These are phyloP conservation scores for Equus quagga DNA, from an alignment of 2,113 vertebrate genomes.

Conservation along the genomic window DNA sequence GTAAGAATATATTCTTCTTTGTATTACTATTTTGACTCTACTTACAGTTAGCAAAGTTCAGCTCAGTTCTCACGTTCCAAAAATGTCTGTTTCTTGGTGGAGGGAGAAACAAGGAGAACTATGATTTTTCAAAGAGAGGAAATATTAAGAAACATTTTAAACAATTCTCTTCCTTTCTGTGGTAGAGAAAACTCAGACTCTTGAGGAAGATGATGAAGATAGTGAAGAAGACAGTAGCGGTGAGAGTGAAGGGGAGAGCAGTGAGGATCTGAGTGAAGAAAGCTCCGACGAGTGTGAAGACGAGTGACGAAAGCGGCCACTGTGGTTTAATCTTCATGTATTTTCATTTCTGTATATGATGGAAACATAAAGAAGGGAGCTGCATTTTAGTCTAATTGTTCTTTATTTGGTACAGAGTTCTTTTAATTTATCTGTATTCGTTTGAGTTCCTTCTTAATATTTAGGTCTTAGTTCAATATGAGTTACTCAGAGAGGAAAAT, in stretches of 20 bases:
- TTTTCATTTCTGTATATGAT: neutral
- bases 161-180: slow-evolving; percentile 76
- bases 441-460: neutral
- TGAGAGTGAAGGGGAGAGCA: slow-evolving; percentile 75
- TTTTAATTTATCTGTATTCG: neutral
- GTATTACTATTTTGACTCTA: neutral
- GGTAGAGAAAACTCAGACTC: slow-evolving; percentile 69
- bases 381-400: neutral
- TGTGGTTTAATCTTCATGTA: neutral
- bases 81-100: neutral
- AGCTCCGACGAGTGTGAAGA: slow-evolving; percentile 76
- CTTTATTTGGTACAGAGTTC: neutral
- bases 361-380: slow-evolving; percentile 54
- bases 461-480: neutral
- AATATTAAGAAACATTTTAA: neutral
- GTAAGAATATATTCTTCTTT: neutral
- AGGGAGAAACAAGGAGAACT: neutral
- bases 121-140: neutral
- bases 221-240: slow-evolving; percentile 70
- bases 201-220: slow-evolving; percentile 61
- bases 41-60: neutral
- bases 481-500: neutral
- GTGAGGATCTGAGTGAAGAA: slow-evolving; percentile 45
- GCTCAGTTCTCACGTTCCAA: neutral
- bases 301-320: neutral